These are phyloP conservation scores for Drosophila acutilabella DNA, from an alignment of 2,888 invertebrate genomes.

Conservation along the genomic window DNA sequence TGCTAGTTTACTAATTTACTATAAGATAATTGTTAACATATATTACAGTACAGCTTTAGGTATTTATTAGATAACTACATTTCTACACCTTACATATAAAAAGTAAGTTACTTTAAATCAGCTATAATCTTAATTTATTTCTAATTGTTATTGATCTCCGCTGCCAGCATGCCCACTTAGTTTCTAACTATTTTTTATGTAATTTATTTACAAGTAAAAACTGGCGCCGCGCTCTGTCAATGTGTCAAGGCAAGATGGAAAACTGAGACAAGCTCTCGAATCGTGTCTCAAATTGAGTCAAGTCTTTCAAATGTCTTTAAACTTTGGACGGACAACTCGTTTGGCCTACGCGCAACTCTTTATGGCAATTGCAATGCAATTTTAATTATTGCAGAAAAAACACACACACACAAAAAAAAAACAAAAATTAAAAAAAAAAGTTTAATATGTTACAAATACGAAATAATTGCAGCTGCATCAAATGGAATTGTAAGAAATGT, in stretches of 20 bases:
- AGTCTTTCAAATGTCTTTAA: conserved; percentile 28
- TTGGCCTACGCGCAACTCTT: conserved; percentile 62
- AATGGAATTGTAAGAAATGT: conserved; percentile 53
- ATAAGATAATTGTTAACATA: too few species aligned
- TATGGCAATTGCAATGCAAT: conserved; percentile 53
- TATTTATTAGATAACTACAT: too few species aligned
- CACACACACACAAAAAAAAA: conserved; percentile 9
- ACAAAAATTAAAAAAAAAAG: not conserved
- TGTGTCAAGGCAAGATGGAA: conserved; percentile 67
- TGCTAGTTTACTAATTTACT: too few species aligned
- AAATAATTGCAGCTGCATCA: conserved; percentile 15
- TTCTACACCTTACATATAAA: too few species aligned
- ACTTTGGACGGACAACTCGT: conserved; percentile 45
- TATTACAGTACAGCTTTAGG: too few species aligned
- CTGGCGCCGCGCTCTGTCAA: conserved; percentile 63
- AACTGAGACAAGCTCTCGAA: conserved; percentile 42
- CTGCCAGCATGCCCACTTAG: not conserved
- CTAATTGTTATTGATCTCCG: not conserved
- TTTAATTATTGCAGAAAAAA: conserved; percentile 48
- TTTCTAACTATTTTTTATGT: conserved; percentile 5
- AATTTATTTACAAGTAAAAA: conserved; percentile 6
- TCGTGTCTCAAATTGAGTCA: conserved; percentile 21
- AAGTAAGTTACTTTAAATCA: too few species aligned
- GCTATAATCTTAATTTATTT: not conserved
- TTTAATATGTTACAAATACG: conserved; percentile 2